These are phyloP conservation scores for Bombus huntii DNA, from an alignment of 1,140 invertebrate genomes.

Conservation along the genomic window DNA sequence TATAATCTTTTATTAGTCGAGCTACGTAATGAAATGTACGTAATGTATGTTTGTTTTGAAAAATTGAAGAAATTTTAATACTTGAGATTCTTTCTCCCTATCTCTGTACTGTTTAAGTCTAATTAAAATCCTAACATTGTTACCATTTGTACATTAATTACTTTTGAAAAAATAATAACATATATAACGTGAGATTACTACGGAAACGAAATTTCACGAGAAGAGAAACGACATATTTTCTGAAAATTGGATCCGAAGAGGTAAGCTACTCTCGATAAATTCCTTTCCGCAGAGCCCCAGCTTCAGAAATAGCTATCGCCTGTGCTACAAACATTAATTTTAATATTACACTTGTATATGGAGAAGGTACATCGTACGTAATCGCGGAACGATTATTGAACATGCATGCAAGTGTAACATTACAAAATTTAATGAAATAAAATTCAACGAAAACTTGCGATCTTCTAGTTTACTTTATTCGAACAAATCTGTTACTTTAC, in stretches of 20 bases:
- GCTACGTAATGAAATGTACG: no score
- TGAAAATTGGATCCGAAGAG: no score
- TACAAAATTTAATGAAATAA: neutral
- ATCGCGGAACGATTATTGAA: neutral
- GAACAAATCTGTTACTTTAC: neutral
- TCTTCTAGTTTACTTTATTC: neutral
- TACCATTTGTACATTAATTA: no score
- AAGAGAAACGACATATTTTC: no score
- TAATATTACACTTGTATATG: neutral
- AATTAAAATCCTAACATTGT: no score
- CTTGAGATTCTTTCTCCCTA: neutral
- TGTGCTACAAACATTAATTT: neutral
- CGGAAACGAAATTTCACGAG: no score
- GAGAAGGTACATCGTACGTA: neutral
- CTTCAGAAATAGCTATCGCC: neutral
- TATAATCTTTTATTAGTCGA: no score
- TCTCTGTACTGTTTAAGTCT: no score
- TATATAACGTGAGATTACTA: no score
- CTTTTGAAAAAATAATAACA: no score
- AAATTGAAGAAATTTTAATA: neutral
- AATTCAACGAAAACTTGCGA: neutral
- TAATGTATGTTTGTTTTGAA: neutral
- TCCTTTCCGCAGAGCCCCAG: neutral
- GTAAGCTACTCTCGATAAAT: neutral
- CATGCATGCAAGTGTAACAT: neutral